phyloP scores from a whole-genome alignment of 2,888 invertebrate species.

The Diarsia dahlii region DNA sequence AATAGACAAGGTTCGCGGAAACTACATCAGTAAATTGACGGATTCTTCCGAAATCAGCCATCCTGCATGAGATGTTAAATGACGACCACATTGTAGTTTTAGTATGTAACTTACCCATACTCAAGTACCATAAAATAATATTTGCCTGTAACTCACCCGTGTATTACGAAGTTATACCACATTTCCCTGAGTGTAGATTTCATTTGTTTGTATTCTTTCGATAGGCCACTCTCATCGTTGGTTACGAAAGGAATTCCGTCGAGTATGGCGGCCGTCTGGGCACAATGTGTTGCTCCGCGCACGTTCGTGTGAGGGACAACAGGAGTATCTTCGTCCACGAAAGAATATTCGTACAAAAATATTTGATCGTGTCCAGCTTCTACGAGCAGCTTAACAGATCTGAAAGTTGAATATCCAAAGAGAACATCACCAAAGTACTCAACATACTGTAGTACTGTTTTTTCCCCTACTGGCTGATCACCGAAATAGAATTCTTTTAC shows the following conservation, averaged over 20 bases:
- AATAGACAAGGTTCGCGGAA: no score
- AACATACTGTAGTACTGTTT: slow-evolving; percentile 60
- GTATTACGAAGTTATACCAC: slow-evolving; percentile 68
- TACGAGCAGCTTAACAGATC: slow-evolving; percentile 66
- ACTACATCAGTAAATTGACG: no score
- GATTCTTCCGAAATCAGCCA: no score
- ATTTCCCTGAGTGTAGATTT: slow-evolving; percentile 61
- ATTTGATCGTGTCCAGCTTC: slow-evolving; percentile 69
- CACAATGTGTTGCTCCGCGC: slow-evolving; percentile 72
- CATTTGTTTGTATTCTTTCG: slow-evolving; percentile 62
- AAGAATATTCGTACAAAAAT: slow-evolving; percentile 77
- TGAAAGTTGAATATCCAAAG: slow-evolving; percentile 70
- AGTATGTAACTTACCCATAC: no score
- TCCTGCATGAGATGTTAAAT: no score
- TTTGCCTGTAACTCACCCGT: slow-evolving; percentile 65
- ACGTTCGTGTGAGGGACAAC: slow-evolving; percentile 66
- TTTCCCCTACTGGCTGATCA: slow-evolving; percentile 60
- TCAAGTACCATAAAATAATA: background rate
- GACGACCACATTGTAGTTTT: no score
- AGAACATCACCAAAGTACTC: slow-evolving; percentile 78
- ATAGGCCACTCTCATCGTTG: slow-evolving; percentile 42
- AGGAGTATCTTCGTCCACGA: slow-evolving; percentile 67
- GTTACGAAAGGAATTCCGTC: slow-evolving; percentile 42
- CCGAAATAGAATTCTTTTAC: slow-evolving; percentile 77
- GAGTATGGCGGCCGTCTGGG: slow-evolving; percentile 64